Percentiles rank a stretch among this genome's conserved stretches.
Evolutionary conservation across 2,113 vertebrate species (phyloP).

Genomic region (Mus pahari): DNA sequence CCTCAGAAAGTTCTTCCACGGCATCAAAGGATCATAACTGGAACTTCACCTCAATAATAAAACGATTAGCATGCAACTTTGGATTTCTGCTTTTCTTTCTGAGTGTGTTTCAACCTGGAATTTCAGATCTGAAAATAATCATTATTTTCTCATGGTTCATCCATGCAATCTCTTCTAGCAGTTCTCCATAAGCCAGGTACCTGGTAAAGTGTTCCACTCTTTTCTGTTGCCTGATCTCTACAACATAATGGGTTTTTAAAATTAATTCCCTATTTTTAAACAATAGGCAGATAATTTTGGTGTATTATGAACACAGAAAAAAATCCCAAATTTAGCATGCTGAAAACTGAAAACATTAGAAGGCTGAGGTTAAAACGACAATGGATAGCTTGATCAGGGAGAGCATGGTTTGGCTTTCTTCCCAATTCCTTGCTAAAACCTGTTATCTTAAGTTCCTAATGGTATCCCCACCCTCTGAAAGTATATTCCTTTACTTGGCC

Average conservation of each 20-base stretch:
- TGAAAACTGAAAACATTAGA: neutral
- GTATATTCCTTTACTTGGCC: no score
- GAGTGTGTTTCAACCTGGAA: neutral
- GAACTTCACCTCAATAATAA: neutral
- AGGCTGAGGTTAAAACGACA: no score
- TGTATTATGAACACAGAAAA: neutral
- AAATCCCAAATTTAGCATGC: neutral
- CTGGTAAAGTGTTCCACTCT: neutral
- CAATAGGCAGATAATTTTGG: neutral
- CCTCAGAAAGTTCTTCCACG: neutral
- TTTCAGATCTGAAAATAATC: neutral
- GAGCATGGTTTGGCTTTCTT: no score
- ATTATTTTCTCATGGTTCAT: neutral
- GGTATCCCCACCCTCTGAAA: fast-evolving
- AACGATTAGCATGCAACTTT: neutral
- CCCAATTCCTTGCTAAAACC: no score
- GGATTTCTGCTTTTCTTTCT: no score
- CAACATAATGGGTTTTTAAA: neutral
- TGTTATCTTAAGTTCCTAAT: no score
- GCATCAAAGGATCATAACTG: neutral
- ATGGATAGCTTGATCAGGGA: no score
- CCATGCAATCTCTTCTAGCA: neutral
- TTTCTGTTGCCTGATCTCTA: neutral
- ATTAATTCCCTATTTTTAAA: neutral
- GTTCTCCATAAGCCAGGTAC: neutral